A percentile compares a stretch with the other conserved stretches of the same genome.
phyloP scores from a whole-genome alignment of 1,140 invertebrate species.

The Drosophila neocordata region DNA sequence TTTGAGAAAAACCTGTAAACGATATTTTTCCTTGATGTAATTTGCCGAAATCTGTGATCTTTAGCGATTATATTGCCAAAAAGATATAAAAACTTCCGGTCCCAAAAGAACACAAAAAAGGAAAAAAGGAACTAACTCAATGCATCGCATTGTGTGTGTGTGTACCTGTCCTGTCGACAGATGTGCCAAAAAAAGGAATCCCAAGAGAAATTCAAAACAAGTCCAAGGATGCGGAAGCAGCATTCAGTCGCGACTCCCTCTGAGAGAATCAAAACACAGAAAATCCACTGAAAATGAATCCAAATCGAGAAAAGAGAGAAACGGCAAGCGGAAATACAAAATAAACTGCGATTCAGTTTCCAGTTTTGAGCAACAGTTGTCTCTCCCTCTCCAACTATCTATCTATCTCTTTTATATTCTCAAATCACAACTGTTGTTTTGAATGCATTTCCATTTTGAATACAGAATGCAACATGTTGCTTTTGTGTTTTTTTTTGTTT shows the following conservation, averaged over 20 bases:
- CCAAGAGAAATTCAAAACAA: constrained; percentile 32
- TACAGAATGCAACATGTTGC: constrained; percentile 39
- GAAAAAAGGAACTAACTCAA: constrained; percentile 39
- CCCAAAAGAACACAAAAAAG: constrained; percentile 14
- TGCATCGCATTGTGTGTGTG: background rate
- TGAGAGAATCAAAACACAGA: constrained; percentile 67
- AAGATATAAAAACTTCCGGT: constrained; percentile 70
- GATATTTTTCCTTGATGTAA: constrained; percentile 62
- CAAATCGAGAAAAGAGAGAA: constrained; percentile 42
- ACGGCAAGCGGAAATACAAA: constrained; percentile 64
- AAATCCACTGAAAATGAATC: constrained; percentile 38
- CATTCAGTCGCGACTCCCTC: constrained; percentile 21
- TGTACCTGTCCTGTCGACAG: constrained; percentile 70
- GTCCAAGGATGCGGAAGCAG: constrained; percentile 65
- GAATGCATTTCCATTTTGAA: constrained; percentile 73
- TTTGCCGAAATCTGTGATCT: constrained; percentile 67
- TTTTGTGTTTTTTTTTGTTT: constrained; percentile 9
- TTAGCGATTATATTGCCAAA: constrained; percentile 63
- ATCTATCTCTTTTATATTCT: background rate
- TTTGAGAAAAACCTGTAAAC: constrained; percentile 43
- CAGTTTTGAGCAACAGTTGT: constrained; percentile 68
- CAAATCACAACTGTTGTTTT: constrained; percentile 73
- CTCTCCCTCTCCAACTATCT: constrained; percentile 18
- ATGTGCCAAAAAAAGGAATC: constrained; percentile 46
- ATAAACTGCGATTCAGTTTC: constrained; percentile 39